These are phyloP conservation scores for Tragelaphus buxtoni DNA, from an alignment of 2,113 vertebrate genomes.

Conservation along the genomic window DNA sequence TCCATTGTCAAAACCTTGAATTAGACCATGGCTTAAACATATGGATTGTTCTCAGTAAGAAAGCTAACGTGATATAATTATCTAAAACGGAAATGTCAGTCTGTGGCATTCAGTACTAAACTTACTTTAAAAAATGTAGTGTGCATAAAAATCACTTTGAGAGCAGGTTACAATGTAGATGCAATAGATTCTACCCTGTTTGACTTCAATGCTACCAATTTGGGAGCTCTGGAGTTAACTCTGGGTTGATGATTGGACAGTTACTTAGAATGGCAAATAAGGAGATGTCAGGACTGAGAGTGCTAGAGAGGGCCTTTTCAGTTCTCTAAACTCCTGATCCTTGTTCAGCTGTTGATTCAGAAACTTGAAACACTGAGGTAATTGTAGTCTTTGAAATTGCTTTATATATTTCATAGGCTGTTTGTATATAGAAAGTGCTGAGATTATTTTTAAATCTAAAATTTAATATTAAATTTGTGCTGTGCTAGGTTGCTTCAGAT, in stretches of 20 bases:
- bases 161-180: not conserved
- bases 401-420: not conserved
- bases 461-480: not conserved
- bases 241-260: not conserved
- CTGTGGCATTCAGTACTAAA: conserved; percentile 18
- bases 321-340: not conserved
- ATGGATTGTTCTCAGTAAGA: not conserved
- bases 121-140: not conserved
- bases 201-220: not conserved
- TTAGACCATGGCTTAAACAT: not conserved
- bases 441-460: not conserved
- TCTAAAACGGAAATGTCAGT: conserved; percentile 35
- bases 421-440: not conserved
- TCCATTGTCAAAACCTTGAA: not conserved
- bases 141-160: not conserved
- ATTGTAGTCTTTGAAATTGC: not conserved
- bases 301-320: not conserved
- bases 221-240: not conserved
- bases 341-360: not conserved
- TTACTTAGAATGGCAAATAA: not conserved
- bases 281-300: not conserved
- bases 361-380: not conserved
- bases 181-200: not conserved
- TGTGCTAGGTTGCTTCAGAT: not conserved
- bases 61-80: conserved; percentile 3